Evolutionary conservation across 2,888 invertebrate species (phyloP), one percentile per base, ranked within the genome.

Genomic region (Adelognathus sp.): DNA sequence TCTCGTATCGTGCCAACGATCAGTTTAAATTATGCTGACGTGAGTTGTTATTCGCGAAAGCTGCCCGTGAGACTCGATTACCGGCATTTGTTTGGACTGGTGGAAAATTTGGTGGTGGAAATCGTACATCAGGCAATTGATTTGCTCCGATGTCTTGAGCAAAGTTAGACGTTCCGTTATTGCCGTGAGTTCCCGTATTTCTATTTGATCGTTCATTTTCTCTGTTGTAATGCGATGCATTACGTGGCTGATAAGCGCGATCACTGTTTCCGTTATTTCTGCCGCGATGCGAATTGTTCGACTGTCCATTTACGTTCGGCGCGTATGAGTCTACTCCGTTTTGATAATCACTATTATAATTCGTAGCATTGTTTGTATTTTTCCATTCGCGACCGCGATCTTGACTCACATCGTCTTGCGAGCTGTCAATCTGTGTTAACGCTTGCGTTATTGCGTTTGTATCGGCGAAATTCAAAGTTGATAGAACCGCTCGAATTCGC

Each of bases 401-500:
- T 14, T 27, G 44, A 7, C 41, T 52, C 4, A 58, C 39, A 11
- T 61, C 41, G 2, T 52, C 24, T 27, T 52, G 39, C 9, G 31
- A 24, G 18, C 41, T 39, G 36, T 70, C 54, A 9, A 56, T 41
- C 44, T 54, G 54, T 33, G 39, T 16, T 27, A 78, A 56, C 2
- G 78, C 63, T 11, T 73, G 78, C 16, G 58, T 29, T 11, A 78
- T 14, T 36, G 11, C 9, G 9, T 33, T 67, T 33, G 63, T 39
- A 2, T 76, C 54, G 1, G 52, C 3, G 52, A 44, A 70, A 31
- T 76, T 33, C 3, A 76, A 14, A 1, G 70, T 56, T 24, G 72
- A 60, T 18, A 73, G 31, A 7, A 63, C 29, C 1, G 18, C 46
- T 27, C 74, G 72, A 29, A 81, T 52, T 18, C 74, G 18, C 0